Evolutionary conservation across 2,797 vertebrate genomes (phyloP), one percentile per base, ranked within the genome.

Genomic region (Linurgus olivaceus): DNA sequence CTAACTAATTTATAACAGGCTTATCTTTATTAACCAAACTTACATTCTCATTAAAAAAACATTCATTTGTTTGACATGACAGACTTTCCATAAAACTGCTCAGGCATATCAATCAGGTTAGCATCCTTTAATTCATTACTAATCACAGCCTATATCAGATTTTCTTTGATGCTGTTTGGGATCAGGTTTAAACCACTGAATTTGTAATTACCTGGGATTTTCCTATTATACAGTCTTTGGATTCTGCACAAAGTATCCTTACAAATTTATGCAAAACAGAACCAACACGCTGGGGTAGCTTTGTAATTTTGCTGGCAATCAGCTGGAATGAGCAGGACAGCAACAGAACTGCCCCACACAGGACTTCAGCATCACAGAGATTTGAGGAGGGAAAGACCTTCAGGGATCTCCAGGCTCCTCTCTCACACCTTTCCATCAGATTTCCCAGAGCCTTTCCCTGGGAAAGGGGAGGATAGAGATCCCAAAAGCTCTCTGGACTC

Each of bases 1-100:
- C 90, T 85, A 91, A 96, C 91, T 93, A 93, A 95, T 96, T 96
- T 96, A 96, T 88, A 96, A 92, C 90, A 70, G 67, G 65, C 88
- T 92, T 95, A 96, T 94, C 93, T 95, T 94, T 94, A 96, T 93
- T 95, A 97, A 94, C 75, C 89, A 93, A 96, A 93, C 92, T 85
- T 89, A 89, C 62, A 65, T 63, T 92, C 90, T 93, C 83, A 87
- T 96, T 93, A 82, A 92, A 88, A 96, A 95, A 94, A 61, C 94
- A 89, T 94, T 70, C 74, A 87, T 93, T 93, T 93, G 61, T 86
- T 93, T 92, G 93, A 96, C 92, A 77, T 85, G 92, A 91, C 93
- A 94, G 84, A 72, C 81, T 95, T 94, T 87, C 86, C 84, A 91
- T 92, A 88, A 95, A 94, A 87, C 93, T 93, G 57, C 68, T 88